Base-by-base conservation (phyloP, 2,113 vertebrate genomes). In the Onychostoma macrolepis region DNA sequence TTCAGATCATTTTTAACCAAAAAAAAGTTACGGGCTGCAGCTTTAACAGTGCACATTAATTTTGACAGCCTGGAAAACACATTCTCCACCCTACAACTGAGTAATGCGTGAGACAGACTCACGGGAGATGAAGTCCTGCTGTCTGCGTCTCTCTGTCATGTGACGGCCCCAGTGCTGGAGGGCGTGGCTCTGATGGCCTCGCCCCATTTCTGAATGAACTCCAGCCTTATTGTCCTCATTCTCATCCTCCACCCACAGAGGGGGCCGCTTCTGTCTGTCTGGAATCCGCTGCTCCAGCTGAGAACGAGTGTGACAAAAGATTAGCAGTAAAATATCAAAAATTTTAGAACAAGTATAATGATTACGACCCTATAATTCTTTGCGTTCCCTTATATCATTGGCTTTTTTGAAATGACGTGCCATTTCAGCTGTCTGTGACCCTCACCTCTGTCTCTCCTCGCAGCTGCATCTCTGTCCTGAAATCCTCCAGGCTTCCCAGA, bases 401-500 rank as follows among this genome's bases (percentile, higher is more conserved):
- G 6, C 53, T 21, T 21, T 2, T 56, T 56, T 56, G 19, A 56
- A 56, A 58, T 3, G 56, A 58, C 1, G 8, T 33, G 13, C 13
- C 3, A 30, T 13, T 45, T n/a, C n/a, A 38, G 33, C 24, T 56
- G 43, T 6, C n/a, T 0, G 9, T 28, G 6, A 19, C 33, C 9
- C 85, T 4, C 87, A 98, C 98, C 95, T 94, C 91, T 17, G 83
- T 83, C 50, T 97, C 95, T 86, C 95, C 95, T 92, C 92, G 95
- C 86, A 92, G 91, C 87, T 95, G 67, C 76, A 96, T 95, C 90
- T 96, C 97, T 88, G 83, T 94, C 90, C 83, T 96, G 38, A 97
- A 96, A 83, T 97, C 96, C 84, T 96, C 94, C 65, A 97, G 93
- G 86, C 88, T 96, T 87, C 97, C 97, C 93, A 99, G 92, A 88